A percentile compares a stretch with the other conserved stretches of the same genome.
Evolutionary conservation across 2,113 vertebrate species (phyloP).

Genomic region (Poeciliopsis turrubarensis): DNA sequence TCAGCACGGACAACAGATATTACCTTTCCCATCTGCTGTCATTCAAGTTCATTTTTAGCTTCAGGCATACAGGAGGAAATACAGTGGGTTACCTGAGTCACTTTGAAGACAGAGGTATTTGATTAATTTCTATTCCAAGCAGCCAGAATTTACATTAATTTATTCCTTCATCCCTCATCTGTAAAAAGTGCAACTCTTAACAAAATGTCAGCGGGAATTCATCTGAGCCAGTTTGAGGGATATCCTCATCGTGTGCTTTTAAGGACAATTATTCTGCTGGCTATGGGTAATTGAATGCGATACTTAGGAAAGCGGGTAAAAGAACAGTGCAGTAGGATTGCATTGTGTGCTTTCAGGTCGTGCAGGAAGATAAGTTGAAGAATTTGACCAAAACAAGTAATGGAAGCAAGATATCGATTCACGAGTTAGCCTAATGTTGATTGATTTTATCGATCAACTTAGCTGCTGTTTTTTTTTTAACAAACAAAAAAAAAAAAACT

Average conservation of each 20-base stretch:
- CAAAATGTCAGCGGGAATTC: conserved; percentile 28
- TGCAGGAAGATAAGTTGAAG: neutral
- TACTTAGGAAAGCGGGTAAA: neutral
- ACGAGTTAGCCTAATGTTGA: no score
- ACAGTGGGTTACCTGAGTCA: conserved; percentile 29
- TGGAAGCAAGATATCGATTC: no score
- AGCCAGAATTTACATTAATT: conserved; percentile 38
- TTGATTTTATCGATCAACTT: no score
- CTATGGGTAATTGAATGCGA: neutral
- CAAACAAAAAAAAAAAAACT: no score
- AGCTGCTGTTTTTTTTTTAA: no score
- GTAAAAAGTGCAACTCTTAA: conserved; percentile 42
- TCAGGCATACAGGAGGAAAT: conserved; percentile 30
- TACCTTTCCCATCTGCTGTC: conserved; percentile 69
- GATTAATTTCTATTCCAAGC: conserved; percentile 29
- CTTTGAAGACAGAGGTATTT: conserved; percentile 40
- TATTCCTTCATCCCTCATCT: conserved; percentile 25
- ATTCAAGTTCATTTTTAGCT: conserved; percentile 69
- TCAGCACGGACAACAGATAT: conserved; percentile 68
- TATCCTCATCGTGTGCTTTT: neutral
- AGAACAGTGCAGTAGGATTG: neutral
- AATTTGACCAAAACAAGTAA: neutral
- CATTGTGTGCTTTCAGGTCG: neutral
- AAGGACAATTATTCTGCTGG: neutral
- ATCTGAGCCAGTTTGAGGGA: conserved; percentile 12